phyloP scores from a whole-genome alignment of 23 tunicate genomes.

The Styela plicata region DNA sequence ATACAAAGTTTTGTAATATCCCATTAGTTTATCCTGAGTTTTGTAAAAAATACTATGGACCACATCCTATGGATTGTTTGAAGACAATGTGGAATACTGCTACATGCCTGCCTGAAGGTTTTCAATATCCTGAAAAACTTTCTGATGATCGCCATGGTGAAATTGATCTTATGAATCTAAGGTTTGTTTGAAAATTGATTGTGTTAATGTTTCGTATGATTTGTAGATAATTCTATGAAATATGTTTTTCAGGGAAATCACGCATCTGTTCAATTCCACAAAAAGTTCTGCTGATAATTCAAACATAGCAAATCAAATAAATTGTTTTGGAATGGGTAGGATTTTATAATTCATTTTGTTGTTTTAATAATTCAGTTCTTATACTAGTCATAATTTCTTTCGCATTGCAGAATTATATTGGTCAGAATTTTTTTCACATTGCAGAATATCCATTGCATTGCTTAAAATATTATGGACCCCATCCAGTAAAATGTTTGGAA shows the following conservation, averaged over 20 bases:
- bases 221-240: too few species aligned
- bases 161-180: not conserved
- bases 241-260: constrained; percentile 14
- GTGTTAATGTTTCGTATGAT: too few species aligned
- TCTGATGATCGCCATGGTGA: not conserved
- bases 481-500: constrained; percentile 18
- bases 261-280: not conserved
- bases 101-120: constrained; percentile 27
- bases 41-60: constrained; percentile 22
- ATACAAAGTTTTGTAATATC: too few species aligned
- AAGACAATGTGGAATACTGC: constrained; percentile 32
- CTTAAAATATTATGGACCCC: constrained; percentile 20
- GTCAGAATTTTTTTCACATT: not conserved
- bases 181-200: too few species aligned
- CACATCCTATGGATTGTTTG: constrained; percentile 20
- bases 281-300: constrained; percentile 10
- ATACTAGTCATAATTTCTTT: too few species aligned
- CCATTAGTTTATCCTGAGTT: not conserved
- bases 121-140: constrained; percentile 17
- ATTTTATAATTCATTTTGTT: not conserved
- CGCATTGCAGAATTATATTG: too few species aligned
- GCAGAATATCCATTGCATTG: constrained; percentile 1
- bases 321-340: constrained; percentile 36
- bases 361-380: too few species aligned
- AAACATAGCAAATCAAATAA: not conserved